Conservation (phyloP, 1,140 invertebrate species). For the Sipha flava region DNA sequence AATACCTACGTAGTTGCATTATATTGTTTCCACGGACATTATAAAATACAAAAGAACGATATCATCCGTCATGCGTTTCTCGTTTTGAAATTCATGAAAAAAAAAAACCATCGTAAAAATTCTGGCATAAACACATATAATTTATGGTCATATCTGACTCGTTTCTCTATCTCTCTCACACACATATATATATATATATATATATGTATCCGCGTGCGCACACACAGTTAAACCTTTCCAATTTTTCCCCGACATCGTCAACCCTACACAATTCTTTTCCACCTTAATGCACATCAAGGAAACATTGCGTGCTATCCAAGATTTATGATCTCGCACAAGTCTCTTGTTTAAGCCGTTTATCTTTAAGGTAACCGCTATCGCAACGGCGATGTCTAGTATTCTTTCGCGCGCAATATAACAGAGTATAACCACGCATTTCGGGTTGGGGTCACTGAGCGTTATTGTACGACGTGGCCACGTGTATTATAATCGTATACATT, state of each 20-base stretch:
- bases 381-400: background rate
- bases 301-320: background rate
- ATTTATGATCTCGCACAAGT: background rate
- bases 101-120: background rate
- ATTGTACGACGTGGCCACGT: no score
- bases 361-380: background rate
- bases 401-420: background rate
- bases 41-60: background rate
- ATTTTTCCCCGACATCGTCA: background rate
- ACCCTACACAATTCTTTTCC: background rate
- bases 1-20: no score
- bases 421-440: background rate
- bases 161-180: no score
- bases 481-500: no score
- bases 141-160: background rate
- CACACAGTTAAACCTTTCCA: background rate
- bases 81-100: background rate
- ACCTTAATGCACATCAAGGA: background rate
- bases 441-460: background rate
- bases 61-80: background rate
- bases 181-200: no score
- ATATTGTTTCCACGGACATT: background rate
- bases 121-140: background rate
- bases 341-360: background rate
- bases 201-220: no score